Conservation (phyloP, 2,797 vertebrate species). For the Myioborus melanocephalus region DNA sequence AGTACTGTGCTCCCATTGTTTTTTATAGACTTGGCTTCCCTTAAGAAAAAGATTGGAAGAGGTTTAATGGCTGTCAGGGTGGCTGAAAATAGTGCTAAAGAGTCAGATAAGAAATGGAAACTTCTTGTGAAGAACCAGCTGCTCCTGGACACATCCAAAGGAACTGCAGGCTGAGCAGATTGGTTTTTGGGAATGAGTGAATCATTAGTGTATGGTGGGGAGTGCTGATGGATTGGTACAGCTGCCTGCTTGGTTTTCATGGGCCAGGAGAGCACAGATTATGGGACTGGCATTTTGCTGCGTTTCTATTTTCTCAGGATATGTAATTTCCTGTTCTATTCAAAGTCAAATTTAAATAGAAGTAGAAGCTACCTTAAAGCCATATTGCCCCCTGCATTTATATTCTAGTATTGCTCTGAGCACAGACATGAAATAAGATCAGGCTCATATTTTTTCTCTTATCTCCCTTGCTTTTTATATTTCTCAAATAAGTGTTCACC, state of each 20-base stretch:
- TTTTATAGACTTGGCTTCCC: neutral
- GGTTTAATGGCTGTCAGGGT: neutral
- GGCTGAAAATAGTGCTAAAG: neutral
- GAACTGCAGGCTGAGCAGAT: neutral
- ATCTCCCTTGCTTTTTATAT: neutral
- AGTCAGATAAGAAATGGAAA: neutral
- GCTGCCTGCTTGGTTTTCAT: neutral
- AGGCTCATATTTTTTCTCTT: neutral
- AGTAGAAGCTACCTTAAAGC: slow-evolving; percentile 9
- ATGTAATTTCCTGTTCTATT: neutral
- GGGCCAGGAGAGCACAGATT: neutral
- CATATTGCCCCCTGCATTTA: slow-evolving; percentile 54
- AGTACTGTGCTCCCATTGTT: neutral
- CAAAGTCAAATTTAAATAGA: neutral
- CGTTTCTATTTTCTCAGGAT: neutral
- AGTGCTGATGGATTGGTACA: neutral
- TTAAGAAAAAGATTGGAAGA: neutral
- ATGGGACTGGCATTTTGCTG: neutral
- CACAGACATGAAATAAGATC: neutral
- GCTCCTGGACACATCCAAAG: neutral
- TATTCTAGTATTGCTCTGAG: slow-evolving; percentile 24
- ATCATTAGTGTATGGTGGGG: neutral
- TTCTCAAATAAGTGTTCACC: neutral
- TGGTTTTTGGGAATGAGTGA: neutral
- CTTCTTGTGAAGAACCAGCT: neutral